Conservation (phyloP, 2,797 vertebrate genomes). For the Microctenopoma steveboyesi region DNA sequence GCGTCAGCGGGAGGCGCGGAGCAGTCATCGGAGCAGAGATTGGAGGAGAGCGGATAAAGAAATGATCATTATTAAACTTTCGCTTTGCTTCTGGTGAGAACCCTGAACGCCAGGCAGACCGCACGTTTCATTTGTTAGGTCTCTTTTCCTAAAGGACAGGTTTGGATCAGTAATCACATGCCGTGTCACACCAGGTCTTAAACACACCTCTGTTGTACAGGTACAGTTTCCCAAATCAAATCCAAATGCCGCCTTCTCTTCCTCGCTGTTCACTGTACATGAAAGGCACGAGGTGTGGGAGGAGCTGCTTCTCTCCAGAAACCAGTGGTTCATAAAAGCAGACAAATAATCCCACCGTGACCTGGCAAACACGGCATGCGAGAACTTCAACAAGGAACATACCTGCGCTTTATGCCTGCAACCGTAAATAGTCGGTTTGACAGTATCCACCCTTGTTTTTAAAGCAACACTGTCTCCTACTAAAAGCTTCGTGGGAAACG, state of each 20-base stretch:
- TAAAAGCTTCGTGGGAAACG: too few species aligned
- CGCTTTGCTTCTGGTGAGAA: background rate
- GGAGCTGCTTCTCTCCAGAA: too few species aligned
- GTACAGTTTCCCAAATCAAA: too few species aligned
- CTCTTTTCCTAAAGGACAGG: slow-evolving; percentile 25
- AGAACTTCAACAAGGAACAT: slow-evolving; percentile 1
- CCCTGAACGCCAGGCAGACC: too few species aligned
- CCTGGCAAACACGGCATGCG: background rate
- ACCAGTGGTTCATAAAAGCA: too few species aligned
- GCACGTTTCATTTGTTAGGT: background rate
- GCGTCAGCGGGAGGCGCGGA: background rate
- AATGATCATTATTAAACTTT: slow-evolving; percentile 11
- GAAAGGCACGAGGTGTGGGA: too few species aligned
- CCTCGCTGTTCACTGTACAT: too few species aligned
- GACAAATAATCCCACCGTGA: too few species aligned
- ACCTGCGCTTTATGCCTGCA: slow-evolving; percentile 6
- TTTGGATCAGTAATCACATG: slow-evolving; percentile 18
- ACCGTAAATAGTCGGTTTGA: background rate
- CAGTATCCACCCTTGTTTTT: too few species aligned
- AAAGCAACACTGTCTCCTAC: too few species aligned
- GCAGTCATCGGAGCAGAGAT: slow-evolving; percentile 4
- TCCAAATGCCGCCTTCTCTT: too few species aligned
- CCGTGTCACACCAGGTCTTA: background rate
- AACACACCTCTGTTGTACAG: background rate
- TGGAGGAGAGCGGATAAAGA: slow-evolving; percentile 39